Evolutionary conservation across 2,888 invertebrate species (phyloP), one percentile per base, ranked within the genome.

Genomic region (Dynastes hyllus): DNA sequence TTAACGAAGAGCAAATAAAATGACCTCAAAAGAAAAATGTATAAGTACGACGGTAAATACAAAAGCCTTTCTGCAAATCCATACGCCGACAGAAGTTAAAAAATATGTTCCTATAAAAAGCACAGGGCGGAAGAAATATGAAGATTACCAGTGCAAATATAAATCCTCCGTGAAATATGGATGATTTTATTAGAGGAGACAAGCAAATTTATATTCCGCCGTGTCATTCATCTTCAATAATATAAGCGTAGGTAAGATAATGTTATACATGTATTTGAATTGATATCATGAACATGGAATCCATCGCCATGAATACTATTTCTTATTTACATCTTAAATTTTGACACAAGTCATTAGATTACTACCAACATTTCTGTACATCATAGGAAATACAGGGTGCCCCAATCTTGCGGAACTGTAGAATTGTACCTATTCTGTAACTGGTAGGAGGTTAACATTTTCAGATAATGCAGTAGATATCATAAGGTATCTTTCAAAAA

Each of bases 181-280:
- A 45, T 67, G 40, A 67, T 67, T 45, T 67, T 67, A 67, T 67
- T 45, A 45, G 16, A 45, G 22, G 27, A 67, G 67, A 67, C 67
- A 45, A 29, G 40, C 13, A 67, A 22, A 67, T 67, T 67, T 45
- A 45, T 67, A 67, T 45, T 40, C 40, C 8, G 6, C n/a, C 40
- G 45, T 67, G 16, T 67, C 22, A 67, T 67, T 67, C 45, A 16
- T 8, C 22, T 11, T 11, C 27, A 29, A 29, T 53, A 61, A 22
- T 55, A 16, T 55, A 16, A 16, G 11, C 45, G 22, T 55, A 55
- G 16, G 55, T 22, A 22, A 55, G 45, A 11, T 45, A 45, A 45
- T 45, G 6, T 45, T 45, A 45, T 45, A 45, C 0, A 8, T 45
- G 11, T 8, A 45, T 45, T 37, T 37, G 37, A 37, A 45, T 45